Evolutionary conservation across 2,797 vertebrate species (phyloP), one percentile per base, ranked within the genome.

Genomic region (Chrysocyon brachyurus): DNA sequence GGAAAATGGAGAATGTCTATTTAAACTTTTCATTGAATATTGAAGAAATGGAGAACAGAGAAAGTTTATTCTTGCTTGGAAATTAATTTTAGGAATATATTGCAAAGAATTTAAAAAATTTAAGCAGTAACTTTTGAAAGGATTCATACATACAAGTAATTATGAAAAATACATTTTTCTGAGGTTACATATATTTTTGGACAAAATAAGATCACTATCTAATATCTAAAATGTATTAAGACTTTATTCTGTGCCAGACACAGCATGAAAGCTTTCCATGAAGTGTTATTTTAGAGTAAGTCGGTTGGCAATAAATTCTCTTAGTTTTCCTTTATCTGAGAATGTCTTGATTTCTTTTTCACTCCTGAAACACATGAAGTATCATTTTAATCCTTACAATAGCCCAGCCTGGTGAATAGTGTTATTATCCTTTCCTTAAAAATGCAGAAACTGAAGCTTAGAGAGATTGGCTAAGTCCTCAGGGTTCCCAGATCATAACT

Each of bases 11-110:
- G 21, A 17, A 26, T 61, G 36, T 59, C 33, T 79, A n/a, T 75
- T 90, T 64, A 70, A 90, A 77, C 7, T n/a, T 72, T 87, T 91
- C 28, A 68, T 64, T 59, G 26, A n/a, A n/a, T 82, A 72, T 17
- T 17, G 49, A 78, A 52, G 46, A 93, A 88, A 61, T 10, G 14
- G n/a, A 72, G 5, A 70, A 7, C 0, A 66, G 54, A 12, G 21
- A 46, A 49, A 2, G 2, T 28, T 72, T 31, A 70, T 46, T 91
- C 46, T 87, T 75, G 14, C 4, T 46, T 33, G 84, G 63, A 84
- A 46, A 54, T 72, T 75, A 56, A 78, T 84, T 75, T 70, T 46
- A 77, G 17, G 3, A 54, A 11, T 84, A 19, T 64, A 14, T 57
- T 46, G 33, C 14, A 68, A 36, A 56, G 9, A n/a, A 75, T 73